Evolutionary conservation across 2,797 vertebrate genomes (phyloP).

Genomic region (Diplodus puntazzo): DNA sequence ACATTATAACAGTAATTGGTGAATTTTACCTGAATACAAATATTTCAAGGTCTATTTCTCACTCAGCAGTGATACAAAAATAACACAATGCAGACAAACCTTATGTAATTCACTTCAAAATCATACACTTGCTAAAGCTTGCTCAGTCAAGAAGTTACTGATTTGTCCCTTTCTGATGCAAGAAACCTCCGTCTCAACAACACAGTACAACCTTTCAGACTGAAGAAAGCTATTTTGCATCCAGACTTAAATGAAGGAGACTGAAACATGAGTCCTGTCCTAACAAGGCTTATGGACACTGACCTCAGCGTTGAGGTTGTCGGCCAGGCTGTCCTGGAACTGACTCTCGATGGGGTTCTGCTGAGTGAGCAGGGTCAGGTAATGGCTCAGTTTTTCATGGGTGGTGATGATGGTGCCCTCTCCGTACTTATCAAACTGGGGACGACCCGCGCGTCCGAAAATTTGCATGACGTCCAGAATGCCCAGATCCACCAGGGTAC

Average conservation of each 20-base stretch:
- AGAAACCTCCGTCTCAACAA: neutral
- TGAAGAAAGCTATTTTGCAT: neutral
- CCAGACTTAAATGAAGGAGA: neutral
- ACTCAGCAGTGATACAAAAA: too few relatives aligned
- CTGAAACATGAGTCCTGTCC: neutral
- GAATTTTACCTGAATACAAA: neutral
- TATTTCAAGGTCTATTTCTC: too few relatives aligned
- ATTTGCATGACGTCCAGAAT: constrained; percentile 99
- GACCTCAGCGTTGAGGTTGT: constrained; percentile 99
- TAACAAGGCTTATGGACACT: neutral
- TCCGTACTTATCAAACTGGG: constrained; percentile 97
- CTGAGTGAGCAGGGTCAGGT: constrained; percentile 96
- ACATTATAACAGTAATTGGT: neutral
- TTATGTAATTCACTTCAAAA: too few relatives aligned
- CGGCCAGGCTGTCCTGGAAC: constrained; percentile 94
- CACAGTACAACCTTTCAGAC: neutral
- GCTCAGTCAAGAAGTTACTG: neutral
- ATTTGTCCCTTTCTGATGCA: neutral
- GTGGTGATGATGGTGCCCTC: constrained; percentile 97
- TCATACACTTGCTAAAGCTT: too few relatives aligned
- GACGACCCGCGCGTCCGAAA: constrained; percentile 96
- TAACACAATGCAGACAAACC: too few relatives aligned
- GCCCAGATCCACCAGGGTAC: constrained; percentile 96
- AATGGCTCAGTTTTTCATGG: constrained; percentile 98
- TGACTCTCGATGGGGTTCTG: constrained; percentile 99